A percentile compares a stretch with the other conserved stretches of the same genome.
Evolutionary conservation across 2,113 vertebrate genomes (phyloP).

Genomic region (Delphinus delphis): DNA sequence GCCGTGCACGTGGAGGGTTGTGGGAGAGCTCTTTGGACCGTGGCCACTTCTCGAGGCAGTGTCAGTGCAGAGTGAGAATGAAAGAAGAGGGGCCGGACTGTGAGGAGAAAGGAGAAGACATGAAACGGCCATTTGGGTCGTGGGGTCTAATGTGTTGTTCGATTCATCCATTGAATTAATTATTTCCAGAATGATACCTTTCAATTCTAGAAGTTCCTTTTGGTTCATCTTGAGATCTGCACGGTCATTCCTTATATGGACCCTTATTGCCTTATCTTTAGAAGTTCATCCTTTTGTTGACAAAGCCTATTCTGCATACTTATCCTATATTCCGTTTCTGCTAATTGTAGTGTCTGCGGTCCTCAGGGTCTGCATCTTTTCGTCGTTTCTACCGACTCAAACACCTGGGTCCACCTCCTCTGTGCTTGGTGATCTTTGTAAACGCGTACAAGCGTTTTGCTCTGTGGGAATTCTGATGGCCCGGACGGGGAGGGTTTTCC

Average conservation of each 20-base stretch:
- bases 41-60: not conserved
- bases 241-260: rapidly evolving
- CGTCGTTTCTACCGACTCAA: not conserved
- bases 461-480: not conserved
- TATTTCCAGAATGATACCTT: not conserved
- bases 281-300: not conserved
- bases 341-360: not conserved
- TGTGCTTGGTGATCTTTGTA: not conserved
- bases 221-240: not conserved
- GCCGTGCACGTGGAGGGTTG: rapidly evolving
- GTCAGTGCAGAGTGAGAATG: not conserved
- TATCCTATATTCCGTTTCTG: not conserved
- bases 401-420: rapidly evolving
- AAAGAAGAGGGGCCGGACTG: no score
- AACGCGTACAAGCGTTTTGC: not conserved
- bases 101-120: not conserved
- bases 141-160: not conserved
- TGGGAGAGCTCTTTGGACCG: not conserved
- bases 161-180: no score
- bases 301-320: no score
- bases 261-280: not conserved
- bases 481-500: rapidly evolving
- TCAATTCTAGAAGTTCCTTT: not conserved
- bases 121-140: not conserved
- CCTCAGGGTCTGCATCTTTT: not conserved